These are phyloP conservation scores for Desmophyllum pertusum DNA, from an alignment of 92 coral and sea anemone genomes.

Conservation along the genomic window DNA sequence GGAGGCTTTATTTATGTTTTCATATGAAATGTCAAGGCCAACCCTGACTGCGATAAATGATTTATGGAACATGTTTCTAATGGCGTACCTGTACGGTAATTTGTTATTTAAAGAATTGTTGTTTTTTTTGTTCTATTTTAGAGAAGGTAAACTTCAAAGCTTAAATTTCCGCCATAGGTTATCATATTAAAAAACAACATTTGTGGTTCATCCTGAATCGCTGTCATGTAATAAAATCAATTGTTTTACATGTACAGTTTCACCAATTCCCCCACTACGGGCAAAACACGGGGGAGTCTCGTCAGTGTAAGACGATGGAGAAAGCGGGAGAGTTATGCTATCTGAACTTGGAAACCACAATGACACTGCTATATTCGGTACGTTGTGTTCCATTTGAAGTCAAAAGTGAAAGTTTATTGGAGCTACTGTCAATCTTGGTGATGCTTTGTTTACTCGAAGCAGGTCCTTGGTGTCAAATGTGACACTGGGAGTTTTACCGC, in stretches of 20 bases:
- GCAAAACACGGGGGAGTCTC: too few species aligned
- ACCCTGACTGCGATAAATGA: slow-evolving; percentile 18
- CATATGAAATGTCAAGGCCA: slow-evolving; percentile 22
- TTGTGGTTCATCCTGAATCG: background rate
- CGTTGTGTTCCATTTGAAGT: too few species aligned
- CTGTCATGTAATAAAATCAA: background rate
- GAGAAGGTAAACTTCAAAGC: background rate
- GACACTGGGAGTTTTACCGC: too few species aligned
- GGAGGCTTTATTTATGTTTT: slow-evolving; percentile 1
- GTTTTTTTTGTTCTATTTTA: background rate
- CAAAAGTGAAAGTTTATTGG: too few species aligned
- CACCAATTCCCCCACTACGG: background rate
- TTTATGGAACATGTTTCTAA: slow-evolving; percentile 31
- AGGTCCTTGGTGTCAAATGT: too few species aligned
- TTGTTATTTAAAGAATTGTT: background rate
- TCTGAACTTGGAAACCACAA: background rate
- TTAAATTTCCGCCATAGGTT: background rate
- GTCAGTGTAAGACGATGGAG: too few species aligned
- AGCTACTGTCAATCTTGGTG: too few species aligned
- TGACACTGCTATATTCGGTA: too few species aligned
- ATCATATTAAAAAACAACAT: background rate
- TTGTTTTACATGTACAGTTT: too few species aligned
- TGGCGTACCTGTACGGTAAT: background rate
- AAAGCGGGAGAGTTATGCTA: too few species aligned
- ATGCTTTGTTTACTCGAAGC: too few species aligned